Conservation (phyloP, 2,113 vertebrate genomes). For the Notarius quadriscutis region DNA sequence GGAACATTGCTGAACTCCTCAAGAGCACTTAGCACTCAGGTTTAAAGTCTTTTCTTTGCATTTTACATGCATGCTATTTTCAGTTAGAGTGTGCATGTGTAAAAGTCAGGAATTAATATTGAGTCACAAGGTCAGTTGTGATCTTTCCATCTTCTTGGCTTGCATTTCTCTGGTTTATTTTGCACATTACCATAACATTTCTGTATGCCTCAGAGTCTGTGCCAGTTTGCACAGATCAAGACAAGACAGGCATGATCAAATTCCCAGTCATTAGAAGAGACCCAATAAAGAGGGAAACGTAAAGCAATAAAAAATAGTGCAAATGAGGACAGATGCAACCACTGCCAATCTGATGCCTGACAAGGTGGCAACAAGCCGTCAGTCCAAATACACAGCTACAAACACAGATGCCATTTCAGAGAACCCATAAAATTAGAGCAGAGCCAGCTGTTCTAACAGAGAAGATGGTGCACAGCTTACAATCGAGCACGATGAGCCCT, state of each 20-base stretch:
- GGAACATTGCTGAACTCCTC: background rate
- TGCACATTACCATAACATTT: constrained; percentile 27
- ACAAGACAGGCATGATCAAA: constrained; percentile 38
- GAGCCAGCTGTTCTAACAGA: background rate
- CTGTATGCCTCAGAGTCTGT: constrained; percentile 11
- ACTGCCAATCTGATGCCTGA: constrained; percentile 13
- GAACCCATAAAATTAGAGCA: background rate
- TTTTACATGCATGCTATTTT: background rate
- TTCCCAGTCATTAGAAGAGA: constrained; percentile 20
- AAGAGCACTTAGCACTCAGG: background rate
- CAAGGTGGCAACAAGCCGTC: background rate
- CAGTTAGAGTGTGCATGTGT: background rate
- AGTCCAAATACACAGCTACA: constrained; percentile 4
- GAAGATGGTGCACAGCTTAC: background rate
- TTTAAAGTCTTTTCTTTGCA: background rate
- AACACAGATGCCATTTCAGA: background rate
- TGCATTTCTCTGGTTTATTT: constrained; percentile 11
- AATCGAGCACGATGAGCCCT: background rate
- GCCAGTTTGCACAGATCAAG: constrained; percentile 40
- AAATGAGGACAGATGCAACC: constrained; percentile 28
- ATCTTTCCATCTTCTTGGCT: constrained; percentile 8
- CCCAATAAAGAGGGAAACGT: background rate
- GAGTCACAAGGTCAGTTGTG: background rate
- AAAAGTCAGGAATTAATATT: background rate
- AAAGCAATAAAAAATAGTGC: background rate